phyloP scores from a whole-genome alignment of 1,140 invertebrate genomes.

The Adoxophyes honmai region DNA sequence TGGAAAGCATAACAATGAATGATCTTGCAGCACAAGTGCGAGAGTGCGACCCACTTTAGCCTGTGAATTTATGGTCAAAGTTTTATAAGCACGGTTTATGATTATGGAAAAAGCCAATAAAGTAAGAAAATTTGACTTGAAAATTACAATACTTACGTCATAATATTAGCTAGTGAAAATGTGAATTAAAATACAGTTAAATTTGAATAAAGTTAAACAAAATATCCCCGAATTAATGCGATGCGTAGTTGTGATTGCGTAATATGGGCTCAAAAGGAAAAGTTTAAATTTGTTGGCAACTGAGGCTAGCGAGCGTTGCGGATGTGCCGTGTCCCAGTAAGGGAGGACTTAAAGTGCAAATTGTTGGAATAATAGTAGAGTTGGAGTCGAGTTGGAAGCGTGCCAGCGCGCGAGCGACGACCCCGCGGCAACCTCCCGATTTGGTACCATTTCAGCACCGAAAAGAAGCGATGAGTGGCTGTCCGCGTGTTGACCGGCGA shows the following conservation, averaged over 20 bases:
- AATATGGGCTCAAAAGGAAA: not conserved
- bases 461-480: conserved; percentile 3
- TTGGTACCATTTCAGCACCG: conserved; percentile 32
- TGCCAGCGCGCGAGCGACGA: conserved; percentile 38
- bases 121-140: not conserved
- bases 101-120: no score
- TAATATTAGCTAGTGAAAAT: not conserved
- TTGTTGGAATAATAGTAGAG: conserved; percentile 44
- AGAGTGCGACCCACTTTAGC: not conserved
- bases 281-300: conserved; percentile 8
- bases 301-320: not conserved
- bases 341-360: conserved; percentile 31
- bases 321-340: not conserved
- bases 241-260: no score
- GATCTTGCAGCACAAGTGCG: no score
- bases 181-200: no score
- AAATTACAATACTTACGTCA: not conserved
- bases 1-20: not conserved
- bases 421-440: conserved; percentile 35
- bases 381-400: conserved; percentile 32
- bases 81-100: no score
- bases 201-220: no score
- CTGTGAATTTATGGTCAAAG: not conserved
- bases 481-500: not conserved
- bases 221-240: no score